Evolutionary conservation across 2,888 invertebrate genomes (phyloP), one percentile per base, ranked within the genome.

Genomic region (Cephus pygmeus): DNA sequence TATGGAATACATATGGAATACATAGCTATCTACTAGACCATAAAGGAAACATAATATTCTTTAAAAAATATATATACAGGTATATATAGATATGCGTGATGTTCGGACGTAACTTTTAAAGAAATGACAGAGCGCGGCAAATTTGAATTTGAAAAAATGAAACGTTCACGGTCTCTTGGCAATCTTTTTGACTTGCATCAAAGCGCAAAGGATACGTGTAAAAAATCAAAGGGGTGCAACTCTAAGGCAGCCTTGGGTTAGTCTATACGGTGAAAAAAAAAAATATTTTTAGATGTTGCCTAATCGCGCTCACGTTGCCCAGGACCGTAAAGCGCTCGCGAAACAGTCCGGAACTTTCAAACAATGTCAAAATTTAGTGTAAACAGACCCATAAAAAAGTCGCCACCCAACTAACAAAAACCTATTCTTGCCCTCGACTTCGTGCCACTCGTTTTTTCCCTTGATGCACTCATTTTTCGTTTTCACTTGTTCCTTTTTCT

Each of bases 281-380:
- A 74, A 77, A 77, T 77, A 77, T 77, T 75, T 77, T 77, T 77
- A 77, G 77, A 74, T 40, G n/a, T 77, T 77, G 69, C 77, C 77
- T 77, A 77, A 77, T 33, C 33, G 40, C 33, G 30, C 30, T 75
- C 30, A 11, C 34, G 74, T 73, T 15, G 23, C n/a, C 31, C 69
- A 75, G 74, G 75, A 36, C 75, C 69, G 75, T 77, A 77, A 77
- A 77, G 69, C 69, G 69, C 15, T 75, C 30, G 74, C 75, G 34
- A 77, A 75, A 75, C 69, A 77, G 77, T 77, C 77, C 69, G 75
- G 75, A 77, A 77, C 77, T 77, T 77, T 77, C 77, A 77, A 77
- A 77, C 77, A 77, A 77, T 77, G 77, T 77, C 77, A 77, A 77
- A 77, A 77, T 77, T 77, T 69, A 77, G 69, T 75, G 34, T 77